Evolutionary conservation across 2,888 invertebrate genomes (phyloP), one percentile per base, ranked within the genome.

Genomic region (Cataglyphis cursor): DNA sequence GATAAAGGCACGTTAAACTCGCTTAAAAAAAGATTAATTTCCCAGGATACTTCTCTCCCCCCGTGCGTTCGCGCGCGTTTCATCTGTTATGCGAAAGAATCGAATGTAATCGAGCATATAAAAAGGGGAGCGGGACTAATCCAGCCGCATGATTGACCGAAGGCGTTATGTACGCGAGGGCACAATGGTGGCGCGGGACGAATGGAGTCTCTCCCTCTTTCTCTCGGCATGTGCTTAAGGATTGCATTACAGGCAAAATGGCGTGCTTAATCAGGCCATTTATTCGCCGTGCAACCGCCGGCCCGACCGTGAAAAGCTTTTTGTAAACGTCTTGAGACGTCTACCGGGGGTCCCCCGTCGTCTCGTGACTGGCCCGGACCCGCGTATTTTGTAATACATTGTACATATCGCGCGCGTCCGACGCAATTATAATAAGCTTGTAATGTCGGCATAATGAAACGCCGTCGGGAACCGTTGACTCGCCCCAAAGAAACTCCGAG

Each of bases 191-290:
- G 73, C 57, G 73, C 74, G 73, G 57, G 74, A 73, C 78, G 57
- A 73, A 78, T 57, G 15, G 28, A 72, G 41, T 21, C 18, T 59
- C 48, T 24, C 18, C 76, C 28, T 65, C 21, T 65, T 44, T 81
- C n/a, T 81, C 62, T 48, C 70, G 80, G 80, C 59, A 66, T 66
- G n/a, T 51, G 83, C 73, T 88, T 88, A 90, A 92, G 92, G 90
- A 93, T 93, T 92, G 87, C 90, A 92, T 93, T 93, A 92, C 91
- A 91, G 81, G 84, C 89, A 92, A 93, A 93, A 92, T 92, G 92
- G 93, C 91, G 90, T 88, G 86, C 90, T 93, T 92, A 93, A 93
- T 93, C 93, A 93, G 91, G 88, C 92, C 91, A 91, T 92, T 93
- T 93, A 92, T 93, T 93, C 92, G 90, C 87, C 84, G 85, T 80